Conservation (phyloP, 1,140 invertebrate species). For the Prorops nasuta region DNA sequence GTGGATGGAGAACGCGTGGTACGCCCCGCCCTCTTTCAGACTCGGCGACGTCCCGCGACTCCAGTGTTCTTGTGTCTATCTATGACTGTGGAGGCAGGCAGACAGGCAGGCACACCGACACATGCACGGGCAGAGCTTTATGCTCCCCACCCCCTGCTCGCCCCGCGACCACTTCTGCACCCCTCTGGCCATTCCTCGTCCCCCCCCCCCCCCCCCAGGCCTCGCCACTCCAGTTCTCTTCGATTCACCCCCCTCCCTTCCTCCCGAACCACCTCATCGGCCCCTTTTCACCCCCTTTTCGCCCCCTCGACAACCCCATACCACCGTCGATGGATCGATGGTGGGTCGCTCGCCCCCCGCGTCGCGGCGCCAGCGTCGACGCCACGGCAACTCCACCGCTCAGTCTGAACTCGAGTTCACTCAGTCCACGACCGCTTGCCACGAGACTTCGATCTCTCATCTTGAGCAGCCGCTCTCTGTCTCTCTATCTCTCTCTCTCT, state of each 20-base stretch:
- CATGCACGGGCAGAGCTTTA: not conserved
- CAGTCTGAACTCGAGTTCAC: slow-evolving; percentile 54
- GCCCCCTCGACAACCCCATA: slow-evolving; percentile 17
- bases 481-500: too few species aligned
- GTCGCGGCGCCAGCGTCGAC: slow-evolving; percentile 41
- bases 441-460: slow-evolving; percentile 46
- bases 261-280: too few species aligned
- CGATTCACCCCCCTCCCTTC: slow-evolving; percentile 10
- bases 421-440: slow-evolving; percentile 54
- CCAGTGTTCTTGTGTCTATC: too few species aligned
- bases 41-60: not conserved
- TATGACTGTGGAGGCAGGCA: too few species aligned
- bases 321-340: slow-evolving; percentile 40
- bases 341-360: slow-evolving; percentile 28
- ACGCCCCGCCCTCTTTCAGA: not conserved
- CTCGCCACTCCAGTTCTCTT: too few species aligned
- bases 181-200: not conserved
- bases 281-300: too few species aligned
- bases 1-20: slow-evolving; percentile 2
- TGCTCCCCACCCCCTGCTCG: too few species aligned
- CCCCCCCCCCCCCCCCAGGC: not conserved
- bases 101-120: slow-evolving; percentile 6
- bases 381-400: slow-evolving; percentile 37
- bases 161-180: too few species aligned
- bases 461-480: too few species aligned